Base-by-base conservation (phyloP, 2,113 vertebrate species). In the Gymnobelideus leadbeateri region DNA sequence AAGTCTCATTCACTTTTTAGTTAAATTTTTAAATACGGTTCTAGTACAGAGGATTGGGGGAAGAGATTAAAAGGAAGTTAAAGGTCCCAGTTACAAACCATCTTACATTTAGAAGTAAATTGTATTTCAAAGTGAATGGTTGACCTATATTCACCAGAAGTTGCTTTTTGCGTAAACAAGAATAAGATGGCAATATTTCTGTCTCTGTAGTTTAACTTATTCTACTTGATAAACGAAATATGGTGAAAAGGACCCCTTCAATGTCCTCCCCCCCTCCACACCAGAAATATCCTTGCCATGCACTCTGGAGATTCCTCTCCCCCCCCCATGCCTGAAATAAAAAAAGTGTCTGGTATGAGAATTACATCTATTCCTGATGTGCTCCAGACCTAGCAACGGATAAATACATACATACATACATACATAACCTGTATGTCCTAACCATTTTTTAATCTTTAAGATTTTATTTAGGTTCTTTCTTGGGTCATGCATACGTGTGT, bases 131-230 rank as follows among this genome's bases (percentile, higher is more conserved):
- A 96, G 95, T 93, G 92, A 46, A 94, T 77, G 68, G 37, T 94
- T 95, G 93, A 26, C 91, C 84, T 0, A 54, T 91, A 97, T 94
- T 97, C 94, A 94, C 95, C 92, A 24, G 7, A 98, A 97, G 96
- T 53, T 94, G 96, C 96, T 95, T 96, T n/a, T 92, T 98, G 97
- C 97, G 97, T 96, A 95, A 97, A 96, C 28, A 97, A 92, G 50
- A 91, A 92, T 91, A 95, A 94, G 93, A 95, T 96, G 96, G 95
- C 94, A 93, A 95, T 46, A 47, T 21, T 53, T 96, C 52, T 47
- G n/a, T 84, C 37, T 43, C 5, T 23, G 68, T 43, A 84, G 16
- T 43, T 77, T 84, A 84, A 43, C 16, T 12, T 68, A 43, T 43
- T 84, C 68, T 84, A 84, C 16, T 19, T 84, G 16, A 43, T 43